Evolutionary conservation across 2,888 invertebrate genomes (phyloP).

Genomic region (Linnaemya tessellans): DNA sequence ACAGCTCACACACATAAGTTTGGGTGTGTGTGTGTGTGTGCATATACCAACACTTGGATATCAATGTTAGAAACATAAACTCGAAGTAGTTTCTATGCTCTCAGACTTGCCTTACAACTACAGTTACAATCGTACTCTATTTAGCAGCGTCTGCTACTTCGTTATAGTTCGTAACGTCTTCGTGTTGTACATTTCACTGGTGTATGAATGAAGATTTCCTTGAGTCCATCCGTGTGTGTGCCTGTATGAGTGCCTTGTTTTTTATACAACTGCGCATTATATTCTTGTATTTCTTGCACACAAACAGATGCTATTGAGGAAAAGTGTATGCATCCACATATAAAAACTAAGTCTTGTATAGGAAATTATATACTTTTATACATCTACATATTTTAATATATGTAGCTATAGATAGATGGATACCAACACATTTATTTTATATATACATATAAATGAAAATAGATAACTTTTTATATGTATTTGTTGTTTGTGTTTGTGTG

Average conservation of each 20-base stretch:
- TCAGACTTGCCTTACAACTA: slow-evolving; percentile 40
- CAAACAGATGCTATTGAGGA: slow-evolving; percentile 14
- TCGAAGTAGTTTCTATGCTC: slow-evolving; percentile 63
- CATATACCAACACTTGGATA: slow-evolving; percentile 3
- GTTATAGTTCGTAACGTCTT: slow-evolving; percentile 63
- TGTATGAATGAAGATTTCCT: slow-evolving; percentile 68
- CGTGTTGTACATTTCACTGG: slow-evolving; percentile 38
- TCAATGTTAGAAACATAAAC: slow-evolving; percentile 50
- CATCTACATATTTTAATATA: slow-evolving; percentile 48
- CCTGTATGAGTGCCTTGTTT: slow-evolving; percentile 69
- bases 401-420: no score
- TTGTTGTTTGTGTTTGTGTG: slow-evolving; percentile 21
- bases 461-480: slow-evolving; percentile 46
- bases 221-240: slow-evolving; percentile 55
- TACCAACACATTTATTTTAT: slow-evolving; percentile 15
- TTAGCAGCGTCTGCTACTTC: slow-evolving; percentile 25
- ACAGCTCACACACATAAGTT: background rate
- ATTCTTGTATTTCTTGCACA: slow-evolving; percentile 56
- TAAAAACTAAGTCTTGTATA: slow-evolving; percentile 40
- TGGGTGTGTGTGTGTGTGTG: background rate
- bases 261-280: slow-evolving; percentile 72
- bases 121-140: background rate
- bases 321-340: slow-evolving; percentile 29
- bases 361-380: slow-evolving; percentile 69
- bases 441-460: slow-evolving; percentile 50